These are phyloP conservation scores for Poeciliopsis presidionis DNA, from an alignment of 2,797 vertebrate genomes.

Conservation along the genomic window DNA sequence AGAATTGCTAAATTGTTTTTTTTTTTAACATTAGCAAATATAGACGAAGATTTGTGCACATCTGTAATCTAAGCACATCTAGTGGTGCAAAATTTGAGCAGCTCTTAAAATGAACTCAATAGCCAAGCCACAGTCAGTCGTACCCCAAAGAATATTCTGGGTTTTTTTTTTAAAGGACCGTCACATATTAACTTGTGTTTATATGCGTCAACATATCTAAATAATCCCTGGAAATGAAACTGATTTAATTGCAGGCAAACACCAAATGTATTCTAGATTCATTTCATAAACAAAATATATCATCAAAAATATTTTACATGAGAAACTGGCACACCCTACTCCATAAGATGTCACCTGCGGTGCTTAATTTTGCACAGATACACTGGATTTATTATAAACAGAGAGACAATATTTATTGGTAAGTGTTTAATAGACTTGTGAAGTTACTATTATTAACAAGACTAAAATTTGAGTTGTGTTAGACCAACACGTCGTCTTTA, in stretches of 20 bases:
- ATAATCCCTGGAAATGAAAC: background rate
- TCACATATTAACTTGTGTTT: background rate
- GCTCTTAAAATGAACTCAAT: too few species aligned
- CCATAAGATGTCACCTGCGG: background rate
- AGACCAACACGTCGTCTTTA: background rate
- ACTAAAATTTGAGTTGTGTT: background rate
- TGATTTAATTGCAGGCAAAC: background rate
- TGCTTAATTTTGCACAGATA: background rate
- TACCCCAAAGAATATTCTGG: background rate
- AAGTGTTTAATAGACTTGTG: background rate
- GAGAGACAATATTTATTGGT: background rate
- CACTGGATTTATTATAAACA: background rate
- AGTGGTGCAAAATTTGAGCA: too few species aligned
- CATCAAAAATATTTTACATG: background rate
- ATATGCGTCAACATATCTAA: background rate
- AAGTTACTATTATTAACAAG: background rate
- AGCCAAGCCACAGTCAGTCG: too few species aligned
- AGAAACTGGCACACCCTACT: background rate
- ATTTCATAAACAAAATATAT: background rate
- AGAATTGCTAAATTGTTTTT: too few species aligned
- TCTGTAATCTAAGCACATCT: too few species aligned
- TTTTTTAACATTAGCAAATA: too few species aligned
- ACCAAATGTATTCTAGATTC: background rate
- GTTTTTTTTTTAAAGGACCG: too few species aligned
- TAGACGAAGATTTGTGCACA: too few species aligned